Evolutionary conservation across 2,888 invertebrate species (phyloP), one percentile per base, ranked within the genome.

Genomic region (Alloplasta piceator): DNA sequence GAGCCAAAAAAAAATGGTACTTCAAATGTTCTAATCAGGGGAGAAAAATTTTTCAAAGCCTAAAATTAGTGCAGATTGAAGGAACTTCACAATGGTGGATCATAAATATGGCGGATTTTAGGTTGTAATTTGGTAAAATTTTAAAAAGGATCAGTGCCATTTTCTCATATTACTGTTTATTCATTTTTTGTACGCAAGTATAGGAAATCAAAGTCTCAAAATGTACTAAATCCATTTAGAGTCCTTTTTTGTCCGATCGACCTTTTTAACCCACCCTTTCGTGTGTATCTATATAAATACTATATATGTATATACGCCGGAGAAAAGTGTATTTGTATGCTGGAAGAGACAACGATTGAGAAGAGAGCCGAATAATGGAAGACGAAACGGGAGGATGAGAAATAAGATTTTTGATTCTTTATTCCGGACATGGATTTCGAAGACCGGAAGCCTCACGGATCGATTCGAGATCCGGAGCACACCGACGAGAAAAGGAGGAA

Each of bases 321-420:
- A 70, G 66, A 55, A 74, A 81, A 77, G 76, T 86, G 85, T 41
- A 26, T 87, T 88, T 89, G 87, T 86, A 84, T 86, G 84, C 84
- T 6, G 12, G 66, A 38, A 38, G 82, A 86, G 89, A 90, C 89
- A 89, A 87, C 85, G 88, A 90, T 90, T 89, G 82, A 84, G 74
- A 56, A 73, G 78, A 58, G 80, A 6, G 14, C 39, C 74, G 82
- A 82, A 43, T 56, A 41, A 71, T 14, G 64, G 72, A 75, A 71
- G 78, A 76, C 80, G 66, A 52, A 68, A 79, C n/a, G 68, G 48
- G 26, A 50, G 70, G 83, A 82, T 78, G 83, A 82, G 50, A 68
- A 66, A 80, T 78, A 87, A 70, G 74, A 85, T 86, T n/a, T n/a
- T 88, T 86, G 87, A 89, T 89, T 89, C 88, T 90, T 90, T 88